Evolutionary conservation across 2,888 invertebrate genomes (phyloP).

Genomic region (Odontothrips loti): DNA sequence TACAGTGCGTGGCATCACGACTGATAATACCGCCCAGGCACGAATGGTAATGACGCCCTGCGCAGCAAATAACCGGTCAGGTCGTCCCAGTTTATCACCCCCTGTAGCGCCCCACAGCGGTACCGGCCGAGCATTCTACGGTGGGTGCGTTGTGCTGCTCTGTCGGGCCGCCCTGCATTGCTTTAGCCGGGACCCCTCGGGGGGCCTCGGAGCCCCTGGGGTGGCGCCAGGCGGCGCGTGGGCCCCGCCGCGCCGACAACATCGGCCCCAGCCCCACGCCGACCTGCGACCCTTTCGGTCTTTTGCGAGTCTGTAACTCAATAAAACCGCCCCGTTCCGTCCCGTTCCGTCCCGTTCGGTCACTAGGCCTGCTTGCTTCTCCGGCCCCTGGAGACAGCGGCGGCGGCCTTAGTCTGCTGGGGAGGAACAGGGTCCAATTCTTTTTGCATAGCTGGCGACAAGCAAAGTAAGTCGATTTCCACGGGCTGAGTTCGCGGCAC

Average conservation of each 20-base stretch:
- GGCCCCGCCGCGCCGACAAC: not conserved
- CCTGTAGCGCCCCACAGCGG: too few relatives aligned
- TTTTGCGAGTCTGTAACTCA: constrained; percentile 24
- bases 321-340: not conserved
- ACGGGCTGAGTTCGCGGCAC: not conserved
- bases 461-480: not conserved
- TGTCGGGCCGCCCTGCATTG: not conserved
- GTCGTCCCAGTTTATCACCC: too few relatives aligned
- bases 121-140: too few relatives aligned
- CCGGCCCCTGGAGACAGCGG: too few relatives aligned
- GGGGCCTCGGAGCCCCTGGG: not conserved
- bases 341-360: not conserved
- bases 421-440: not conserved
- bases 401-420: too few relatives aligned
- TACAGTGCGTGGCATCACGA: too few relatives aligned
- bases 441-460: constrained; percentile 11
- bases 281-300: constrained; percentile 20
- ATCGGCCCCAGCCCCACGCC: not conserved
- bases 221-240: not conserved
- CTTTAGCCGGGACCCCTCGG: not conserved
- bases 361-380: too few relatives aligned
- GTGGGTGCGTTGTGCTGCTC: too few relatives aligned
- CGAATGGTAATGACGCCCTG: too few relatives aligned
- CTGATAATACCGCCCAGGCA: too few relatives aligned
- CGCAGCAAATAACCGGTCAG: too few relatives aligned